These are phyloP conservation scores for Neoscelio sp. DNA, from an alignment of 2,888 invertebrate genomes.

Conservation along the genomic window DNA sequence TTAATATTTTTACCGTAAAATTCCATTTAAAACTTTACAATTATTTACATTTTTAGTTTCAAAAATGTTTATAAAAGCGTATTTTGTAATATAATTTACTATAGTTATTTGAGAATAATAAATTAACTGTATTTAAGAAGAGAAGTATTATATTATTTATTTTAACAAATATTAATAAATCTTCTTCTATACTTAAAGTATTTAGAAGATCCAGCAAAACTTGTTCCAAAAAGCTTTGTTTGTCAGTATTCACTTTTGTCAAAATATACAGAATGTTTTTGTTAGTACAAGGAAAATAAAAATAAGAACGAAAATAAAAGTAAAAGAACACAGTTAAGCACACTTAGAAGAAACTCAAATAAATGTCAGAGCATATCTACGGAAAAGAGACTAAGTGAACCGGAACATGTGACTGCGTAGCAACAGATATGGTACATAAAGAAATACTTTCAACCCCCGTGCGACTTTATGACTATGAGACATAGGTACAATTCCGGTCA, in stretches of 20 bases:
- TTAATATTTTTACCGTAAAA: too few relatives aligned
- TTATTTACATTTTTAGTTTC: too few relatives aligned
- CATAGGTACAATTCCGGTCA: conserved; percentile 3
- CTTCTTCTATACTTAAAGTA: conserved; percentile 2
- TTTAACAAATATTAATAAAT: background rate
- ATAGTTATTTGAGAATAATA: too few relatives aligned
- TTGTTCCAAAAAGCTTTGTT: conserved; percentile 19
- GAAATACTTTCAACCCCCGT: conserved; percentile 22
- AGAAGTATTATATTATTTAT: too few relatives aligned
- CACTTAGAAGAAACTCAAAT: conserved; percentile 45
- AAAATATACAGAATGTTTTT: conserved; percentile 17
- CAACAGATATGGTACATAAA: conserved; percentile 37
- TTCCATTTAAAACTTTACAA: too few relatives aligned
- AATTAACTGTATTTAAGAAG: too few relatives aligned
- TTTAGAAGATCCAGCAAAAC: conserved; percentile 1
- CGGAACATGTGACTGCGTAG: conserved; percentile 34
- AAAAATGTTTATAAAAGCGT: too few relatives aligned
- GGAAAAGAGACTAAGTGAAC: conserved; percentile 31
- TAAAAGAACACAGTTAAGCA: conserved; percentile 33
- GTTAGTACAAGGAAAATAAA: conserved; percentile 26
- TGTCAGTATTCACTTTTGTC: background rate
- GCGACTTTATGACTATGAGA: conserved; percentile 26
- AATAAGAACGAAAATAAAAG: conserved; percentile 38
- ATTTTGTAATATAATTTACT: too few relatives aligned
- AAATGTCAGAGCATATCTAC: conserved; percentile 27